Base-by-base conservation (phyloP, 2,797 vertebrate genomes). In the Sebastes kiyomatsui region DNA sequence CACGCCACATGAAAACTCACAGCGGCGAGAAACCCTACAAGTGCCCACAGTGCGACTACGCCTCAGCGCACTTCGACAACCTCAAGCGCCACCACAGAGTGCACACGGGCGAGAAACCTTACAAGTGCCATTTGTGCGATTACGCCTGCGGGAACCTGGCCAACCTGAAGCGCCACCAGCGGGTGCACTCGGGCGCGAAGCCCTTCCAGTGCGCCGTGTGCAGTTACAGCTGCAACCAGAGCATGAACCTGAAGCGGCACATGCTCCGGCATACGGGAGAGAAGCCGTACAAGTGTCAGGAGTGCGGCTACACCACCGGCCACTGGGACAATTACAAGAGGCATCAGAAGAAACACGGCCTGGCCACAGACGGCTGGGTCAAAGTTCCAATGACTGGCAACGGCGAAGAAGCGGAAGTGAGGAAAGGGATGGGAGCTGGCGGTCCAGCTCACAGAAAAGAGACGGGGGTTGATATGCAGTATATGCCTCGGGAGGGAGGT, bases 301-400 rank as follows among this genome's bases (percentile, higher is more conserved):
- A 97, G 92, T 99, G 98, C 87, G 90, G 97, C 88, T 99, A 99
- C 90, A 98, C 98, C 87, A 99, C 98, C 0, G 98, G 98, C 76
- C 98, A 99, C 94, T 99, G 98, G 98, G 98, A 99, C 96, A 99
- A 99, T 93, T 99, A 99, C 94, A 99, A 99, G 90, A 95, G 98
- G 25, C 98, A 99, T 91, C 98, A 99, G 96, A 98, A 98, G 95
- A 98, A 99, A 78, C 98, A 99, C 0, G 96, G 97, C 81, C 96
- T 97, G 75, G 93, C 96, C 1, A 95, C 96, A 0, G 96, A 96
- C 60, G 97, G 95, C 90, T 98, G 97, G 95, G 96, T 96, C 61
- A 97, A 96, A 71, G 95, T 96, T 0, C 95, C 92, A 0, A 91
- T 94, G 88, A 90, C 95, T 0, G 87, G 82, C 11, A 81, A 83